phyloP scores from a whole-genome alignment of 2,888 invertebrate genomes.

The Ornithoptera priamus region DNA sequence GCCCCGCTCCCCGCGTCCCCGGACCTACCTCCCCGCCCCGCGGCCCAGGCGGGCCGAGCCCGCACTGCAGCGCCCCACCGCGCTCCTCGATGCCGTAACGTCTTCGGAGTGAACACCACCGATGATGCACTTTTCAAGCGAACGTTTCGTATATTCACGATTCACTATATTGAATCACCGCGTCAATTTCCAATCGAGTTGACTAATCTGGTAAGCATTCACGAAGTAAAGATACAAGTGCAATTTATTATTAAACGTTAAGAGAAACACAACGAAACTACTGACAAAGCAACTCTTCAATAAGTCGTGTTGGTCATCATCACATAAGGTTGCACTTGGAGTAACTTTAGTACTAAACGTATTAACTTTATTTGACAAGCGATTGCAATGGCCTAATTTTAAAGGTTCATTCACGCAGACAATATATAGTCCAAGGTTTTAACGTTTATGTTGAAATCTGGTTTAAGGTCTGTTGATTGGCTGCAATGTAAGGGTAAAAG shows the following conservation, averaged over 20 bases:
- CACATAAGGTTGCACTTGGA: no score
- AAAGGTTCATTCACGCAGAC: slow-evolving; percentile 8
- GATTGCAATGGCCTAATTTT: slow-evolving; percentile 15
- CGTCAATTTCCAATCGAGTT: no score
- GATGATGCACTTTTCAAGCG: slow-evolving; percentile 64
- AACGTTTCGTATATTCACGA: background rate
- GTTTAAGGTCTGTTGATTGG: background rate
- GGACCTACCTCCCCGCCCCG: slow-evolving; percentile 15
- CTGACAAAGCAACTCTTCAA: no score
- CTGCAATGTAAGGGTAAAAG: background rate
- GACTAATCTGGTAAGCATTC: no score
- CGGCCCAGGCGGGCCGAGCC: slow-evolving; percentile 44
- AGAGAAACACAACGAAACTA: no score
- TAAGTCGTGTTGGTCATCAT: no score
- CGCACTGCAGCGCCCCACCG: slow-evolving; percentile 62
- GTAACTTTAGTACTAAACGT: background rate
- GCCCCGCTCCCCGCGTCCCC: no score
- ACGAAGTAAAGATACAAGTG: no score
- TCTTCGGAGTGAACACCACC: slow-evolving; percentile 66
- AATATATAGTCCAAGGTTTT: slow-evolving; percentile 15
- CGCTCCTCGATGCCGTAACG: slow-evolving; percentile 69
- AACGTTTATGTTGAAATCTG: slow-evolving; percentile 11
- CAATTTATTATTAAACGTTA: no score
- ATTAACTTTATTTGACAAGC: slow-evolving; percentile 9
- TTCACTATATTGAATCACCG: no score